Conservation (phyloP, 1,140 invertebrate species). For the Panulirus ornatus region DNA sequence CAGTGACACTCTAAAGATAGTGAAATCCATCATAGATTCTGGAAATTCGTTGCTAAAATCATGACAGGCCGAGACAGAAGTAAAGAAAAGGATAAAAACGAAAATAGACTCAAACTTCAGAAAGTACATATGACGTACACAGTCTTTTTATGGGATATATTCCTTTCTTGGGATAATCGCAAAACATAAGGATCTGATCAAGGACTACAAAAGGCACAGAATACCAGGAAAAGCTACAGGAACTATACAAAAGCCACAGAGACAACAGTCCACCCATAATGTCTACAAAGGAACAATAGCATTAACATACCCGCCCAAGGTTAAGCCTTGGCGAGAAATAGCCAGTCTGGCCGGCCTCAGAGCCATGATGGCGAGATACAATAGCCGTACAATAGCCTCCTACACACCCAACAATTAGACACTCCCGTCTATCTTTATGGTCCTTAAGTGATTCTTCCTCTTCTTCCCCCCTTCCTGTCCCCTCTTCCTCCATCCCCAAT, state of each 20-base stretch:
- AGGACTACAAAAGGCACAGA: background rate
- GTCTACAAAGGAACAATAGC: background rate
- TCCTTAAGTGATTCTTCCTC: background rate
- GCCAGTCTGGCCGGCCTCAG: background rate
- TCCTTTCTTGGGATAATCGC: too few species aligned
- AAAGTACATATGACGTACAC: too few species aligned
- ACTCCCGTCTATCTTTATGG: background rate
- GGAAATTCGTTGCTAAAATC: too few species aligned
- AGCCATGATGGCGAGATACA: background rate
- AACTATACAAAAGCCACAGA: background rate
- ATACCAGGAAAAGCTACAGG: background rate
- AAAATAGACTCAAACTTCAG: too few species aligned
- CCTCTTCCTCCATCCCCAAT: too few species aligned
- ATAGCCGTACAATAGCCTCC: background rate
- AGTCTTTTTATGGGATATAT: too few species aligned
- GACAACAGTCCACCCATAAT: background rate
- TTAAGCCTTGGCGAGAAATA: background rate
- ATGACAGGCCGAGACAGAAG: too few species aligned
- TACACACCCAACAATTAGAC: background rate
- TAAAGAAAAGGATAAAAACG: too few species aligned
- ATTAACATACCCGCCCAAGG: background rate
- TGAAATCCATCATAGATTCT: too few species aligned
- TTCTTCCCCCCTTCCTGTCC: background rate
- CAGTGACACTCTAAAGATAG: too few species aligned
- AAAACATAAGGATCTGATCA: too few species aligned